Percentiles rank a stretch among this genome's conserved stretches.
phyloP scores from a whole-genome alignment of 2,113 vertebrate genomes.

The Cyanistes caeruleus region DNA sequence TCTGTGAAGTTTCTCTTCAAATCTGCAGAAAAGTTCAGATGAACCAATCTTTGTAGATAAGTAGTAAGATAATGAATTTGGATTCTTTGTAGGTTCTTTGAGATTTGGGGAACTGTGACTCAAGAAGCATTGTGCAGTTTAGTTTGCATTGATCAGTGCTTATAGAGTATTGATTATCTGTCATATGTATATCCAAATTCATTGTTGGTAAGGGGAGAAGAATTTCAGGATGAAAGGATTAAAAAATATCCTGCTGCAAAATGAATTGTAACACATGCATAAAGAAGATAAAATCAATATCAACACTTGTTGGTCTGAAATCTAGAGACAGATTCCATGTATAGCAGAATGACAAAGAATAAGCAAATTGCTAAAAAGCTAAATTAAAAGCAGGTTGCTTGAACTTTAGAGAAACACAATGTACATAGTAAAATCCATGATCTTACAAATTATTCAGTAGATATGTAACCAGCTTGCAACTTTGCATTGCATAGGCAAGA shows the following conservation, averaged over 20 bases:
- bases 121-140: neutral
- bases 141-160: neutral
- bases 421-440: neutral
- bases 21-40: neutral
- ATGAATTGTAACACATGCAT: neutral
- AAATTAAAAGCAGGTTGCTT: neutral
- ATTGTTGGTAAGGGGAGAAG: neutral
- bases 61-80: neutral
- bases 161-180: neutral
- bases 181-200: neutral
- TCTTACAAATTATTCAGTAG: neutral
- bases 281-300: neutral
- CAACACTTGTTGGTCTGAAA: neutral
- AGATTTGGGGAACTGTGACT: neutral
- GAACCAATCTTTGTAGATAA: neutral
- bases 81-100: neutral
- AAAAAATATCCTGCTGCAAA: neutral
- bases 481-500: neutral
- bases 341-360: neutral
- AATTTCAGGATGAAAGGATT: neutral
- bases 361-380: neutral
- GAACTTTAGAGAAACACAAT: neutral
- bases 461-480: neutral
- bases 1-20: neutral
- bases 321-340: fast-evolving